A percentile compares a stretch with the other conserved stretches of the same genome.
These are phyloP conservation scores for Corapipo altera DNA, from an alignment of 2,113 vertebrate genomes.

Conservation along the genomic window DNA sequence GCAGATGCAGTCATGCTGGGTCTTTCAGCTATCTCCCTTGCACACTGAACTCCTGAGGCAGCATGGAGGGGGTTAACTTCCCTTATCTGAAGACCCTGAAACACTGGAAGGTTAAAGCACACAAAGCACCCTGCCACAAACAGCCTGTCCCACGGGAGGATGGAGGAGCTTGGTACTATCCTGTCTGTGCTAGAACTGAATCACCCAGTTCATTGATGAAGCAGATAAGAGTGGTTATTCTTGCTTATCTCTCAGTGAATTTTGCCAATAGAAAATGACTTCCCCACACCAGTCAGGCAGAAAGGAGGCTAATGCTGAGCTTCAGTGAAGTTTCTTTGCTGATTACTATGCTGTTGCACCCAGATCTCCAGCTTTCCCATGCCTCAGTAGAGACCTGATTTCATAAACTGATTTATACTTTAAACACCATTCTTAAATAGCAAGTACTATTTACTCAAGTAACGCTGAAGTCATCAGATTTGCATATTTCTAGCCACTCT, in stretches of 20 bases:
- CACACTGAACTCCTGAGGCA: background rate
- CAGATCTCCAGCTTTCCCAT: background rate
- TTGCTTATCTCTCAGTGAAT: fast-evolving
- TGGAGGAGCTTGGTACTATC: background rate
- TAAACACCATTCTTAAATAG: background rate
- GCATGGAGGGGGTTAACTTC: background rate
- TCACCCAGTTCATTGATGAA: background rate
- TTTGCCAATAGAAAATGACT: background rate
- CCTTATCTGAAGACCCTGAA: background rate
- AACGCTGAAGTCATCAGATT: background rate
- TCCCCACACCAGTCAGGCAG: background rate
- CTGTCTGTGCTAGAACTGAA: background rate
- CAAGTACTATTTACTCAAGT: background rate
- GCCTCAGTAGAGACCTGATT: too few relatives aligned
- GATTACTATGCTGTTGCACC: background rate
- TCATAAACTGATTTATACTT: background rate
- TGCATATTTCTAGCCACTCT: background rate
- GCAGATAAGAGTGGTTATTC: background rate
- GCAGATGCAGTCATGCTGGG: background rate
- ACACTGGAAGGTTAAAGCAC: background rate
- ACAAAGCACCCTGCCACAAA: background rate
- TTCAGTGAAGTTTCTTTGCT: background rate
- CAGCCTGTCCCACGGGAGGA: background rate
- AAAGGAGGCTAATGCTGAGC: background rate
- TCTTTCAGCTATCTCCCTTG: background rate